phyloP scores from a whole-genome alignment of 2,113 vertebrate genomes.

The Dascyllus trimaculatus region DNA sequence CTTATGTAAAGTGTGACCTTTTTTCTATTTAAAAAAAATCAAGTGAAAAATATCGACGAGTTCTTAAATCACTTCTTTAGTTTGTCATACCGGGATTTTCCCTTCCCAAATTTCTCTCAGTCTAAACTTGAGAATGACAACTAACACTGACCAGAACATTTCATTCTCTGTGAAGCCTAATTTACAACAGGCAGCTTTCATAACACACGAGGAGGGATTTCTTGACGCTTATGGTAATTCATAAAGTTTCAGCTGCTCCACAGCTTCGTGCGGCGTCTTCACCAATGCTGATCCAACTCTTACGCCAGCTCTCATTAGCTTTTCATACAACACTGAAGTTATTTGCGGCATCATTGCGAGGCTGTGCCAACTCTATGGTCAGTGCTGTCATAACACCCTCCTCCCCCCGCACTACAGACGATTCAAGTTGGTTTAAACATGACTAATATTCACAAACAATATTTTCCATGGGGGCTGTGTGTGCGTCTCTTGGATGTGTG shows the following conservation, averaged over 20 bases:
- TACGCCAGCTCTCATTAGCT: slow-evolving; percentile 57
- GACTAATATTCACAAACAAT: slow-evolving; percentile 67
- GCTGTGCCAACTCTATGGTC: slow-evolving; percentile 51
- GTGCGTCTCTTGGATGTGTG: slow-evolving; percentile 1
- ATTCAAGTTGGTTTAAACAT: slow-evolving; percentile 56
- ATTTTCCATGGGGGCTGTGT: slow-evolving; percentile 34
- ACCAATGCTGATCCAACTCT: slow-evolving; percentile 40
- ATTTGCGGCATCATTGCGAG: slow-evolving; percentile 50
- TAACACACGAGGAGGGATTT: slow-evolving; percentile 14
- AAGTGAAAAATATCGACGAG: background rate
- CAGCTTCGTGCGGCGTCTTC: slow-evolving; percentile 9
- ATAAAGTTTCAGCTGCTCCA: slow-evolving; percentile 32
- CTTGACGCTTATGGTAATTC: slow-evolving; percentile 26
- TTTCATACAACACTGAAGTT: slow-evolving; percentile 39
- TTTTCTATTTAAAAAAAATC: background rate
- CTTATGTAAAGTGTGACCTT: background rate
- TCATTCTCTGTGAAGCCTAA: slow-evolving; percentile 24
- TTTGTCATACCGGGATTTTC: background rate
- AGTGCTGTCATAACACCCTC: slow-evolving; percentile 46
- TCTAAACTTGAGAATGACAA: slow-evolving; percentile 17
- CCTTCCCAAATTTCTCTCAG: background rate
- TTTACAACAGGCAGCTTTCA: slow-evolving; percentile 40
- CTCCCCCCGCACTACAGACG: background rate
- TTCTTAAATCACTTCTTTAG: background rate
- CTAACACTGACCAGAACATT: slow-evolving; percentile 12